Evolutionary conservation across 2,113 vertebrate species (phyloP).

Genomic region (Ornithorhynchus anatinus): DNA sequence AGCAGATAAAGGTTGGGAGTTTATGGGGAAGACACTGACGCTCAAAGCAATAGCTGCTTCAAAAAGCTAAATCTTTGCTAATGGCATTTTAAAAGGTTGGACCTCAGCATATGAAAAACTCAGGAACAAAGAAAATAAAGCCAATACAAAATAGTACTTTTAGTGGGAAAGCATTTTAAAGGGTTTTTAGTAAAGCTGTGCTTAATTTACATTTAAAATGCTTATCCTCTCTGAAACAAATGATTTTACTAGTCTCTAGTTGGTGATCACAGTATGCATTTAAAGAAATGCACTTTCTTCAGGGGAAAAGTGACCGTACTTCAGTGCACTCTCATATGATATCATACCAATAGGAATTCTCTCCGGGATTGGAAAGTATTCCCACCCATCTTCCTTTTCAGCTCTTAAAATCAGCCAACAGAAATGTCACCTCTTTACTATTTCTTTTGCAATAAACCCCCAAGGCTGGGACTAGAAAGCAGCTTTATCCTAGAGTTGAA

Average conservation of each 20-base stretch:
- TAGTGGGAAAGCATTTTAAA: not conserved
- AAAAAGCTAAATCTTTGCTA: no score
- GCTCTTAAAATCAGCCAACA: not conserved
- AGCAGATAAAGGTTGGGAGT: not conserved
- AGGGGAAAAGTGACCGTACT: not conserved
- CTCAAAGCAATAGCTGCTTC: not conserved
- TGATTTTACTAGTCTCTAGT: not conserved
- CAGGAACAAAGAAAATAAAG: not conserved
- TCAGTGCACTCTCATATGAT: not conserved
- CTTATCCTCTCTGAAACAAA: not conserved
- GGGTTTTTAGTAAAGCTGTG: not conserved
- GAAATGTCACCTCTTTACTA: not conserved
- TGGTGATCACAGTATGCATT: not conserved
- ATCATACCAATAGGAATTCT: not conserved
- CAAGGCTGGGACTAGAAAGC: not conserved
- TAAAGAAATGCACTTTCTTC: not conserved
- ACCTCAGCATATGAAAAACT: not conserved
- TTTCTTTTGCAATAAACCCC: not conserved
- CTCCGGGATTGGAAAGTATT: not conserved
- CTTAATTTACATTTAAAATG: not conserved
- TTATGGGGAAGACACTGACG: not conserved
- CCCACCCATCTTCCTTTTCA: not conserved
- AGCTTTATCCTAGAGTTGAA: not conserved
- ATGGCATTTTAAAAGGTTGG: not conserved
- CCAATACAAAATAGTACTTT: not conserved